Evolutionary conservation across 2,113 vertebrate genomes (phyloP), one percentile per base, ranked within the genome.

Genomic region (Dascyllus trimaculatus): DNA sequence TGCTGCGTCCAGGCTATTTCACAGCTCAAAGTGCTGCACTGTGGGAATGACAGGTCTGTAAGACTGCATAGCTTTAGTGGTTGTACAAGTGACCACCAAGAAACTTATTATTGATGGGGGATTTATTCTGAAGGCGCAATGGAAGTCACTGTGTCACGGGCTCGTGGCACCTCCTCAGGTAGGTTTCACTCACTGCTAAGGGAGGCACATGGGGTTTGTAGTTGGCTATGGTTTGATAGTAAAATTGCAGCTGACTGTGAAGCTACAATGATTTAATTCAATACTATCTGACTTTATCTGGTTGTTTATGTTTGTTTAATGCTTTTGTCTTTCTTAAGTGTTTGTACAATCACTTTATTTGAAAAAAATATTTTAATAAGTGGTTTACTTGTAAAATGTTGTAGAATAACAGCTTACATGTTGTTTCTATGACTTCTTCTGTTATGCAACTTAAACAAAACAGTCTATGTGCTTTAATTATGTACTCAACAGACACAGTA

Each of bases 101-200:
- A 78, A 66, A 61, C 26, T 17, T 71, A 25, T 17, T 71, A 25
- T 13, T 40, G 35, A 80, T 65, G 68, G 67, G 35, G 62, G 26
- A 80, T 73, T 84, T 64, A n/a, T 17, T 32, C 67, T 85, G 80
- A 80, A 69, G 43, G 56, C 60, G 52, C 63, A 40, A 89, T 90
- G 88, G 88, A 90, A n/a, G 57, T 58, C 13, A 70, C 62, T 25
- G 54, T 70, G n/a, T 85, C 83, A 29, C 66, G 61, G 58, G 59
- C 59, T 73, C 60, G 73, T 58, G 80, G 61, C 70, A 76, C 80
- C 71, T 91, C 82, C 68, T 89, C 91, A 78, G 92, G 92, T 93
- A 92, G 56, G 89, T 70, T 75, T 14, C 8, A 64, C n/a, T 78
- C n/a, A 69, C 18, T 52, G 73, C 57, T 85, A 4, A 65, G n/a